Conservation (phyloP, 2,888 invertebrate species). For the Alitta virens region DNA sequence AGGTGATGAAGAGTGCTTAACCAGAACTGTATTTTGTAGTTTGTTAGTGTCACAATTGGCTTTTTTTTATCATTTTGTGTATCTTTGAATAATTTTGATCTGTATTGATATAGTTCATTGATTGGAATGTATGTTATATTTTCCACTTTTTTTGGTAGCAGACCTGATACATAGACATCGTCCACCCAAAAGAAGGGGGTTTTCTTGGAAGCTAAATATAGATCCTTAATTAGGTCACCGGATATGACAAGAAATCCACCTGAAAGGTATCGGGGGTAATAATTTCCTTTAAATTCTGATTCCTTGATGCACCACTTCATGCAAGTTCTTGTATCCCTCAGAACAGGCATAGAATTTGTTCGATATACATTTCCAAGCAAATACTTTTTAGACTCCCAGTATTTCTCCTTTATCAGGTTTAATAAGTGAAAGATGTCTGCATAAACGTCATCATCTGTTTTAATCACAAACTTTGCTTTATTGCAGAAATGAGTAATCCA, state of each 20-base stretch:
- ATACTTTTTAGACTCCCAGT: not conserved
- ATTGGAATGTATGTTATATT: conserved; percentile 46
- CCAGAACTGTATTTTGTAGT: too few species aligned
- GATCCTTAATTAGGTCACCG: not conserved
- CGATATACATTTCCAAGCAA: conserved; percentile 52
- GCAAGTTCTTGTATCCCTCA: not conserved
- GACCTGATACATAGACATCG: conserved; percentile 8
- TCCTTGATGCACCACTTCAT: conserved; percentile 2
- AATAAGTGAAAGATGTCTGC: conserved; percentile 3
- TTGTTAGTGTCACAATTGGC: too few species aligned
- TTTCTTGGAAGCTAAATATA: not conserved
- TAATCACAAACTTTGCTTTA: conserved; percentile 1
- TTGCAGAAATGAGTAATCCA: conserved; percentile 54
- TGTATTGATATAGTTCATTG: conserved; percentile 51
- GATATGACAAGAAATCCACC: conserved; percentile 6
- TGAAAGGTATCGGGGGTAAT: conserved; percentile 1
- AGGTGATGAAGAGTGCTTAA: too few species aligned
- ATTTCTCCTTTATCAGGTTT: not conserved
- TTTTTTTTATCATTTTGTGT: too few species aligned
- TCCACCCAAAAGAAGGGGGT: conserved; percentile 11
- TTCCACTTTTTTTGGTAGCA: not conserved
- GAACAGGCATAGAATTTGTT: conserved; percentile 32
- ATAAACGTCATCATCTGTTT: conserved; percentile 4
- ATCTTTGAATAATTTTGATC: too few species aligned
- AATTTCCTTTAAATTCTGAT: not conserved